A percentile compares a stretch with the other conserved stretches of the same genome.
Conservation (phyloP, 2,888 invertebrate genomes). For the Pherbina coryleti region DNA sequence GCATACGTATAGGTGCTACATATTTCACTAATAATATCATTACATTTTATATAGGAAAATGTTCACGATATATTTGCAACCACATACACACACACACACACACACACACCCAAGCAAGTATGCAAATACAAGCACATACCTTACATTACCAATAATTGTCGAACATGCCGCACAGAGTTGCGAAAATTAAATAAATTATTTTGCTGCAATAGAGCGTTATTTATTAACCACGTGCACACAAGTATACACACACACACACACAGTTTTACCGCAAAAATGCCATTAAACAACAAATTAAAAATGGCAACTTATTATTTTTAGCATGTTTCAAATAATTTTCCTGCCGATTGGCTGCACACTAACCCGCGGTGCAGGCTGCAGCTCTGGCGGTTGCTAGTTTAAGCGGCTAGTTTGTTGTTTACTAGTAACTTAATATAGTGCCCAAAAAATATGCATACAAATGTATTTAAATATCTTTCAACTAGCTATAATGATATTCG, state of each 20-base stretch:
- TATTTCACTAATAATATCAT: neutral
- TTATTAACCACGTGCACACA: constrained; percentile 46
- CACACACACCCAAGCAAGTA: neutral
- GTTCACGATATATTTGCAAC: constrained; percentile 14
- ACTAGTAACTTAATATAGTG: neutral
- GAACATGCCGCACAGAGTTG: constrained; percentile 44
- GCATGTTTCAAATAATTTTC: constrained; percentile 38
- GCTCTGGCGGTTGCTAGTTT: neutral
- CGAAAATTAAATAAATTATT: constrained; percentile 51
- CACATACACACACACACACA: constrained; percentile 8
- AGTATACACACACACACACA: constrained; percentile 9
- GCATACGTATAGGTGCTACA: neutral
- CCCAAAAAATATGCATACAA: neutral
- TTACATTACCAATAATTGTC: constrained; percentile 50
- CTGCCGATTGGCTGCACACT: constrained; percentile 6
- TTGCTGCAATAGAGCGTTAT: constrained; percentile 50
- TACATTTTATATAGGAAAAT: neutral
- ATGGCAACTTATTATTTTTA: constrained; percentile 50
- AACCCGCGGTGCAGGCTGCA: neutral
- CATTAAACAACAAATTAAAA: constrained; percentile 49
- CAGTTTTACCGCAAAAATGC: neutral
- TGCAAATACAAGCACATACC: neutral
- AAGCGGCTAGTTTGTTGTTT: neutral
- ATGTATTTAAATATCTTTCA: too few relatives aligned
- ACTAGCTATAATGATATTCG: too few relatives aligned